A percentile compares a stretch with the other conserved stretches of the same genome.
These are phyloP conservation scores for Champsocephalus gunnari DNA, from an alignment of 2,797 vertebrate genomes.

Conservation along the genomic window DNA sequence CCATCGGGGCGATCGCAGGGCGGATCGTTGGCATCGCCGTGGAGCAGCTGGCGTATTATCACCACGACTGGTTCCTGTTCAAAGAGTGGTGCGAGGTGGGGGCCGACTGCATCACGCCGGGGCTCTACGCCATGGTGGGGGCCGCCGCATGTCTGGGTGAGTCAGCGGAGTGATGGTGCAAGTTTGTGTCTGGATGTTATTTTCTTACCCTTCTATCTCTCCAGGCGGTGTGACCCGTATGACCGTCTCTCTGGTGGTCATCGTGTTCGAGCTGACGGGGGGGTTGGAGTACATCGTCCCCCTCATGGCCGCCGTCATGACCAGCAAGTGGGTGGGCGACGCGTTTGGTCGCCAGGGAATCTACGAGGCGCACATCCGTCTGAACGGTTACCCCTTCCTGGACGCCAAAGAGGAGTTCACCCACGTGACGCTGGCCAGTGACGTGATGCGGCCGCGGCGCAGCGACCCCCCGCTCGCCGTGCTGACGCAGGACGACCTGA, in stretches of 20 bases:
- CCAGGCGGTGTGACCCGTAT: constrained; percentile 98
- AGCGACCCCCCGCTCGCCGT: constrained; percentile 93
- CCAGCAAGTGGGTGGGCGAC: constrained; percentile 99
- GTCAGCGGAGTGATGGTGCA: constrained; percentile 12
- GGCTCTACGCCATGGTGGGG: constrained; percentile 99
- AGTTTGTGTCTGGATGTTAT: background rate
- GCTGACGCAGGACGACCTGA: constrained; percentile 97
- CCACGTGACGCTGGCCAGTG: constrained; percentile 94
- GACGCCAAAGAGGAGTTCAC: constrained; percentile 99
- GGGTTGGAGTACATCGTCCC: constrained; percentile 99
- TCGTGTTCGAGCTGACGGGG: constrained; percentile 98
- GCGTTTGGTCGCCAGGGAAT: constrained; percentile 98
- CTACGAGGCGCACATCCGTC: constrained; percentile 97
- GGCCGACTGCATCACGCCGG: constrained; percentile 98
- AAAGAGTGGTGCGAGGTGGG: constrained; percentile 99
- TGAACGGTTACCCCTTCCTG: constrained; percentile 98
- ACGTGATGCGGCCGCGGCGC: constrained; percentile 96
- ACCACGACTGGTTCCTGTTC: constrained; percentile 99
- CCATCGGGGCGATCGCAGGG: constrained; percentile 97
- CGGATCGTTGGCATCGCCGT: constrained; percentile 98
- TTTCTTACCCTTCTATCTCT: background rate
- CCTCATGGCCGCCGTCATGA: constrained; percentile 99
- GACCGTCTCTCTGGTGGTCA: constrained; percentile 98
- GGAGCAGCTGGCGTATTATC: constrained; percentile 97
- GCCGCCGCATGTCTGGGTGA: constrained; percentile 97